Evolutionary conservation across 37 sponge, comb jelly and placozoan genomes (phyloP).

Genomic region (Chondrilla cf. caribensis): DNA sequence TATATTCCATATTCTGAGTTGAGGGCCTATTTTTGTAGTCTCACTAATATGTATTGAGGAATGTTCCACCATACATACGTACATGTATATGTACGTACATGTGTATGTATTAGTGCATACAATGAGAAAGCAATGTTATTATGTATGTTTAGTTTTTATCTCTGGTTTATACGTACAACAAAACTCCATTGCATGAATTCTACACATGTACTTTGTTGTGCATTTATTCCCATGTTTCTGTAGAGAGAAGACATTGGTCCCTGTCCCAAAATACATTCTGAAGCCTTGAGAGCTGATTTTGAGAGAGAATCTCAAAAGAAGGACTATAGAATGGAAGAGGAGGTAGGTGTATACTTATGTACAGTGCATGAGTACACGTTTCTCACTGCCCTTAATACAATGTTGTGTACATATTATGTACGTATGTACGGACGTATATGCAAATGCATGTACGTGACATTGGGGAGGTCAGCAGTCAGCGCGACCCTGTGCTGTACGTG

Average conservation of each 20-base stretch:
- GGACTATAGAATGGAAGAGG: slow-evolving; percentile 94
- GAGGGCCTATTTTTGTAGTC: background rate
- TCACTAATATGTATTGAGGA: background rate
- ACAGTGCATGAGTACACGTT: background rate
- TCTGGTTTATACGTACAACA: no score
- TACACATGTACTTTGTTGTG: background rate
- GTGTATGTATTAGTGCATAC: no score
- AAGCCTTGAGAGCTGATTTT: slow-evolving; percentile 82
- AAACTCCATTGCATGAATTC: background rate
- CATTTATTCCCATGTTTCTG: background rate
- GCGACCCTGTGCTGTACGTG: no score
- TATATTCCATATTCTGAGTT: no score
- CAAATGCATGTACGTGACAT: no score
- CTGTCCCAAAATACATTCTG: slow-evolving; percentile 86
- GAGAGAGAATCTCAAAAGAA: slow-evolving; percentile 77
- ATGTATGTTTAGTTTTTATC: no score
- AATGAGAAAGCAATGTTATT: no score
- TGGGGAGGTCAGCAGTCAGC: no score
- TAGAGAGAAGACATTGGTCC: slow-evolving; percentile 89
- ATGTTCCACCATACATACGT: background rate
- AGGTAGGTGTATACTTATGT: slow-evolving; percentile 45
- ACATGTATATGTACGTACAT: no score
- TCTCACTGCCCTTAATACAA: background rate
- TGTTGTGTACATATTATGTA: background rate
- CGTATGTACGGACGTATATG: no score